phyloP scores from a whole-genome alignment of 1,140 invertebrate species.

The Oryctes rhinoceros region DNA sequence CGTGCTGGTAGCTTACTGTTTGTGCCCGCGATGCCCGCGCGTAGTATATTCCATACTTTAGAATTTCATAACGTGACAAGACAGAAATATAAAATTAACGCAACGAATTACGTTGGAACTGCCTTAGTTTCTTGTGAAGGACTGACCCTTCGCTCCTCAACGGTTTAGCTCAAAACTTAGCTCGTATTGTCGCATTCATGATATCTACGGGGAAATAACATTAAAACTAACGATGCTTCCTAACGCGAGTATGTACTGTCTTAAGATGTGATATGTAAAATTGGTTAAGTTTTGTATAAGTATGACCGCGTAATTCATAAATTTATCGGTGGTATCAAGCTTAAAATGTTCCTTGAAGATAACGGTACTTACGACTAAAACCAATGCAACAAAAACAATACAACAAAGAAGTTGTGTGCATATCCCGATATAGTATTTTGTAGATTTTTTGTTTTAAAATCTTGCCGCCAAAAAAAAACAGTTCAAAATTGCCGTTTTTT shows the following conservation, averaged over 20 bases:
- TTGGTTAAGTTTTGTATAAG: too few relatives aligned
- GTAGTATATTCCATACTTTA: not conserved
- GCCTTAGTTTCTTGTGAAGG: not conserved
- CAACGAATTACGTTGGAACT: constrained; percentile 12
- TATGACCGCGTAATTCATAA: too few relatives aligned
- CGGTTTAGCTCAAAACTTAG: not conserved
- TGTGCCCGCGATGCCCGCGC: not conserved
- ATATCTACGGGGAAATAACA: not conserved
- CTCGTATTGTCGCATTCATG: not conserved
- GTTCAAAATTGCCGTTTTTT: too few relatives aligned
- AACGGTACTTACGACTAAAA: too few relatives aligned
- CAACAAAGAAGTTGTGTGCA: too few relatives aligned
- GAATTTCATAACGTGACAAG: not conserved
- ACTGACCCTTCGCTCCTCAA: not conserved
- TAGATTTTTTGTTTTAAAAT: too few relatives aligned
- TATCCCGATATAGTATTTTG: too few relatives aligned
- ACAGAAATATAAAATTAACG: constrained; percentile 18
- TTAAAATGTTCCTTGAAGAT: too few relatives aligned
- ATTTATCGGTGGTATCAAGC: too few relatives aligned
- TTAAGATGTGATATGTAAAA: not conserved
- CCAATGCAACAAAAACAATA: too few relatives aligned
- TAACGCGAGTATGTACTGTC: not conserved
- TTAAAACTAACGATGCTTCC: constrained; percentile 15
- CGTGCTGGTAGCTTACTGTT: not conserved
- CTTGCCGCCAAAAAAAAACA: too few relatives aligned